phyloP scores from a whole-genome alignment of 2,888 invertebrate genomes.

The Agapetus fuscipes region DNA sequence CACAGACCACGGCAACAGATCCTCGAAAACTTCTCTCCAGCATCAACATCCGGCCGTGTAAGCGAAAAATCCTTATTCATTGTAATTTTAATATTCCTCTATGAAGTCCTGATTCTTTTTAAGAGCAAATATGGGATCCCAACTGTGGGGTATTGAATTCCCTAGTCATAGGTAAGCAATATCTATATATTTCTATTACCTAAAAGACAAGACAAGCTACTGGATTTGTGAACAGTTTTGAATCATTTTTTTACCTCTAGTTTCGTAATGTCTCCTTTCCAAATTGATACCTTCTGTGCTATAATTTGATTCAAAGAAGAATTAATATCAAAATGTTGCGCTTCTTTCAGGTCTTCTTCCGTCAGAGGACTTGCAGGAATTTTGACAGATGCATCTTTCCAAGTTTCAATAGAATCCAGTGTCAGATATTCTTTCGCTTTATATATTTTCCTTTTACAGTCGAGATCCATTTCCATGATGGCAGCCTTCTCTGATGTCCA shows the following conservation, averaged over 20 bases:
- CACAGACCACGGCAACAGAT: no score
- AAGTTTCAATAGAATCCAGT: slow-evolving; percentile 43
- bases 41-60: no score
- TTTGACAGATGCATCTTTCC: slow-evolving; percentile 41
- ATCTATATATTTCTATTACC: no score
- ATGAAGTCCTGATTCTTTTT: no score
- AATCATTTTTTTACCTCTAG: slow-evolving; percentile 47
- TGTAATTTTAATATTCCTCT: no score
- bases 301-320: slow-evolving; percentile 34
- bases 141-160: no score
- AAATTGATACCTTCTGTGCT: slow-evolving; percentile 55
- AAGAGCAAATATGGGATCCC: no score
- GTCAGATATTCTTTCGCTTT: slow-evolving; percentile 33
- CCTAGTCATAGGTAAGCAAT: no score
- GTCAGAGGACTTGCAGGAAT: slow-evolving; percentile 32
- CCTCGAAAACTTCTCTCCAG: no score
- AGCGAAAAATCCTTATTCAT: no score
- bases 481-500: slow-evolving; percentile 46
- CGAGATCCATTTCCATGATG: slow-evolving; percentile 39
- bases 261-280: slow-evolving; percentile 72
- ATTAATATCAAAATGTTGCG: slow-evolving; percentile 31
- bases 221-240: not conserved
- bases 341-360: slow-evolving; percentile 32
- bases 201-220: not conserved
- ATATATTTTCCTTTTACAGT: slow-evolving; percentile 44